Conservation (phyloP, 2,113 vertebrate genomes). For the Ondatra zibethicus region DNA sequence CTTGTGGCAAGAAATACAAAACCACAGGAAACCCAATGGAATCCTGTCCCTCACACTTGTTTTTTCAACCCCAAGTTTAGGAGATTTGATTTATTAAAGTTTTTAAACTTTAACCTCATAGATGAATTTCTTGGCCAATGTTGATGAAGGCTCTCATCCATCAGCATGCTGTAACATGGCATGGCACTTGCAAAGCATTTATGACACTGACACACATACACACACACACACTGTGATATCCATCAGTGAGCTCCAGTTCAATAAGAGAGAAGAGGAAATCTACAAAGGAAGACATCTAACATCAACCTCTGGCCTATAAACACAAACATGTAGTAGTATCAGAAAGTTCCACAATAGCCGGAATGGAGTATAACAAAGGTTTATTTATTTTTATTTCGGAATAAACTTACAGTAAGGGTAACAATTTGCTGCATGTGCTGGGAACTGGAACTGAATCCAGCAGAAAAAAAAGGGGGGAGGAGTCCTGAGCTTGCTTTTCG, state of each 20-base stretch:
- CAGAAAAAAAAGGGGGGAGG: too few species aligned
- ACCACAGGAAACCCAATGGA: not conserved
- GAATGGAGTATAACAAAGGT: too few species aligned
- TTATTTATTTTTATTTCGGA: too few species aligned
- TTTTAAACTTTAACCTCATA: constrained; percentile 74
- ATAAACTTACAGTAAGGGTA: too few species aligned
- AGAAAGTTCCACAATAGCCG: too few species aligned
- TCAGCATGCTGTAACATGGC: not conserved
- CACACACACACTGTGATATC: not conserved
- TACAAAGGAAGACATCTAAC: not conserved
- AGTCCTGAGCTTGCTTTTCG: too few species aligned
- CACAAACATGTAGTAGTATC: too few species aligned
- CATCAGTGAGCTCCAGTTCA: not conserved
- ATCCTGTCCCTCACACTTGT: not conserved
- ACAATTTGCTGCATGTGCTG: too few species aligned
- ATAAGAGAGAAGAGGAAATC: not conserved
- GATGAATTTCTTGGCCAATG: constrained; percentile 71
- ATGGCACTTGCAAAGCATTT: constrained; percentile 30
- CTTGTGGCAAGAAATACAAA: not conserved
- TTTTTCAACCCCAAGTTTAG: constrained; percentile 56
- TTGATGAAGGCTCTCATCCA: constrained; percentile 65
- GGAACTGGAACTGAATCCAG: too few species aligned
- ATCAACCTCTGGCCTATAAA: not conserved
- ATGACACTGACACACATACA: not conserved
- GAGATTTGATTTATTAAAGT: constrained; percentile 69